Base-by-base conservation (phyloP, 2,113 vertebrate genomes). In the Tachycineta bicolor region DNA sequence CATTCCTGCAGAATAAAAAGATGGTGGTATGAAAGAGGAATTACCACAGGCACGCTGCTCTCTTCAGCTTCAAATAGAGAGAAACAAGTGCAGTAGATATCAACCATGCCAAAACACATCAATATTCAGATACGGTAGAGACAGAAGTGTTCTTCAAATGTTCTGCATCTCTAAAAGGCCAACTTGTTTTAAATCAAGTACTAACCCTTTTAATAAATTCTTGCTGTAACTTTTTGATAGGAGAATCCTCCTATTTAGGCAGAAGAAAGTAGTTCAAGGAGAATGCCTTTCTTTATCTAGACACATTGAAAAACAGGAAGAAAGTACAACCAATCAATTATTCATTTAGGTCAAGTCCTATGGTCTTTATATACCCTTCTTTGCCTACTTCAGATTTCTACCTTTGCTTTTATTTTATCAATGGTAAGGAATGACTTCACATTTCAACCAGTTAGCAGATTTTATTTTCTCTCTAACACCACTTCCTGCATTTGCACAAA, bases 51-150 rank as follows among this genome's bases (percentile, higher is more conserved):
- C 33, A 96, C 10, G 6, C 34, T 76, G 68, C 29, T 78, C 71
- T 76, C 81, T 90, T 83, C 89, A 87, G 67, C 69, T 96, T 96
- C 88, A 92, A 76, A 85, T 12, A 80, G 81, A 95, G 39, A 81
- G n/a, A 93, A 86, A 37, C 62, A 96, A 70, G 53, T 21, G 31
- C 79, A 81, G 74, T 6, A 88, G 81, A 56, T 41, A n/a, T 25
- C 44, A 74, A 25, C 8, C 15, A 75, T 47, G 77, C 97, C 37
- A 94, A 95, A 96, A 53, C 43, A 87, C 14, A 14, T 34, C 87
- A 96, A 37, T 84, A 94, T 33, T 50, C 47, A 75, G n/a, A 69
- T 44, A 80, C 46, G 88, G 76, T 11, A 84, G 26, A 62, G 12
- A 41, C 11, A 33, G 46, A 87, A 34, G 46, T 49, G 34, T 26